A percentile compares a stretch with the other conserved stretches of the same genome.
These are phyloP conservation scores for Corythucha ciliata DNA, from an alignment of 2,888 invertebrate genomes.

Conservation along the genomic window DNA sequence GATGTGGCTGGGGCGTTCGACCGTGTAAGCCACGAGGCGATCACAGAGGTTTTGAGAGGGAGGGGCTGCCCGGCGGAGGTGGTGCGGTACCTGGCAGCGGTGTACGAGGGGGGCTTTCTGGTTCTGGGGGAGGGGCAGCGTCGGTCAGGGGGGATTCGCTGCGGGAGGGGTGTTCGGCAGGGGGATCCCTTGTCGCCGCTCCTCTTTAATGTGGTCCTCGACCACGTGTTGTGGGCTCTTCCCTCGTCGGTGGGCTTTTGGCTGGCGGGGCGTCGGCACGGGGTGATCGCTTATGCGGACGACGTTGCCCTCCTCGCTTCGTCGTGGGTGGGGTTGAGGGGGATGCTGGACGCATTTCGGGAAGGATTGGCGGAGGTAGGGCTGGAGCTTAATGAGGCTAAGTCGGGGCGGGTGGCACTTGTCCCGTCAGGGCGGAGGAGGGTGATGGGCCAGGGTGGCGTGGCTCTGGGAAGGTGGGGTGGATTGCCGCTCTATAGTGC, in stretches of 20 bases:
- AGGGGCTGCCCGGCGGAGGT: constrained; percentile 27
- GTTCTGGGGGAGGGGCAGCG: too few relatives aligned
- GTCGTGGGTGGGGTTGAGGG: neutral
- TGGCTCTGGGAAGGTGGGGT: neutral
- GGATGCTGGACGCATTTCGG: neutral
- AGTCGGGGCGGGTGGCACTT: too few relatives aligned
- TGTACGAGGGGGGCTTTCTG: too few relatives aligned
- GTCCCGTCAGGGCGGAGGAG: constrained; percentile 17
- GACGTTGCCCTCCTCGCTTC: neutral
- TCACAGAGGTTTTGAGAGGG: neutral
- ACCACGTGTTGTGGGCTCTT: constrained; percentile 23
- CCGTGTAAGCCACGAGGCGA: neutral
- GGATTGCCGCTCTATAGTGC: neutral
- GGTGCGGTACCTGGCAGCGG: constrained; percentile 38
- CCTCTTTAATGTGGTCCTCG: constrained; percentile 39
- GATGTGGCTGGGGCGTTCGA: constrained; percentile 13
- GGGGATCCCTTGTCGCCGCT: constrained; percentile 42
- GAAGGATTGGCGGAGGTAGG: neutral
- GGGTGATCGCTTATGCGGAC: neutral
- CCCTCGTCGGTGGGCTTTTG: constrained; percentile 19
- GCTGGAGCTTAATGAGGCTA: neutral
- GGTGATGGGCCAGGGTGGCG: neutral
- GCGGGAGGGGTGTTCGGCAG: constrained; percentile 41
- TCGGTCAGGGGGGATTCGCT: too few relatives aligned
- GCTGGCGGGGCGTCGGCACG: constrained; percentile 26